phyloP scores from a whole-genome alignment of 2,113 vertebrate species.

The Ammodytes marinus region DNA sequence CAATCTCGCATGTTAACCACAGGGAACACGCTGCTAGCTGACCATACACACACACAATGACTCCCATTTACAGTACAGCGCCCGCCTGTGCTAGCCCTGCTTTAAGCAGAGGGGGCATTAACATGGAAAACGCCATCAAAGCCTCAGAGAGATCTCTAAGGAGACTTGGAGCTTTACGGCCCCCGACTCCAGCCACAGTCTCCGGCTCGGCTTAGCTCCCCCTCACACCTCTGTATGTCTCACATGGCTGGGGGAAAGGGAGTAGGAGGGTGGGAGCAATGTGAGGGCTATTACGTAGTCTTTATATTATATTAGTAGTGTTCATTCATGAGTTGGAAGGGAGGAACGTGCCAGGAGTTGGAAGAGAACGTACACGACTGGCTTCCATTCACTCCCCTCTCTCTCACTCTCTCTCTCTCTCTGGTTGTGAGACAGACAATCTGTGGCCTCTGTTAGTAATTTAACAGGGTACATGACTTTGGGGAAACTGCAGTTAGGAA shows the following conservation, averaged over 20 bases:
- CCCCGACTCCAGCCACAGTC: slow-evolving; percentile 37
- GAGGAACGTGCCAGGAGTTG: slow-evolving; percentile 53
- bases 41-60: slow-evolving; percentile 65
- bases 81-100: slow-evolving; percentile 26
- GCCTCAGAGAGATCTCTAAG: slow-evolving; percentile 53
- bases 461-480: slow-evolving; percentile 74
- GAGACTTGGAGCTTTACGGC: slow-evolving; percentile 60
- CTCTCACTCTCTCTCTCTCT: slow-evolving; percentile 2
- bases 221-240: slow-evolving; percentile 50
- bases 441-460: slow-evolving; percentile 68
- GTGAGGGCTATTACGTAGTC: slow-evolving; percentile 46
- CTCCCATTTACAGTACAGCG: slow-evolving; percentile 67
- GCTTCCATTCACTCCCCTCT: slow-evolving; percentile 49
- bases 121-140: slow-evolving; percentile 64
- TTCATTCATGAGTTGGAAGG: slow-evolving; percentile 66
- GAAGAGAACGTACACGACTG: slow-evolving; percentile 38
- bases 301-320: slow-evolving; percentile 66
- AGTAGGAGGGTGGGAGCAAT: slow-evolving; percentile 21
- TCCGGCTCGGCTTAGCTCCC: slow-evolving; percentile 26
- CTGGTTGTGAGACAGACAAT: slow-evolving; percentile 32
- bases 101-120: slow-evolving; percentile 52
- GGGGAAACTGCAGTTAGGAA: slow-evolving; percentile 62
- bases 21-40: slow-evolving; percentile 18
- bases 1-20: slow-evolving; percentile 49
- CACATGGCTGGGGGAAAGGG: slow-evolving; percentile 19